Conservation (phyloP, 2,113 vertebrate species). For the Artemisiospiza belli region DNA sequence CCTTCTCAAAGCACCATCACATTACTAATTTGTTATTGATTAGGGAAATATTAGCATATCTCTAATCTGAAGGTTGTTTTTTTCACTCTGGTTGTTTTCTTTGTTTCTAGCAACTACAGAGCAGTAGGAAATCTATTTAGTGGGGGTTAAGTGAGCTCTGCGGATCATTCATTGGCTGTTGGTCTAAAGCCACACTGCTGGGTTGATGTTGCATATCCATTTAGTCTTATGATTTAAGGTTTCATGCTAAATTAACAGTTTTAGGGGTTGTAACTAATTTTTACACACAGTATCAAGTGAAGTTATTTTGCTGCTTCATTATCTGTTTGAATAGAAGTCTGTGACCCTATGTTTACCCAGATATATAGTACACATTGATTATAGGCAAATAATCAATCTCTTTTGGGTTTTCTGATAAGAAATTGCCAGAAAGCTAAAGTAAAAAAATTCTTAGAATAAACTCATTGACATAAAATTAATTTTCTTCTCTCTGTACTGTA, state of each 20-base stretch:
- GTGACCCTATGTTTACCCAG: not conserved
- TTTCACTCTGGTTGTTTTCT: not conserved
- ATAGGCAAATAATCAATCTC: not conserved
- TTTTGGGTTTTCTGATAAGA: not conserved
- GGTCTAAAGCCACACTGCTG: not conserved
- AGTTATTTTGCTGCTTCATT: not conserved
- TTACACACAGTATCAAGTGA: not conserved
- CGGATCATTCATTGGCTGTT: not conserved
- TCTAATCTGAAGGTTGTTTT: not conserved
- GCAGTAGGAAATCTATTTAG: not conserved
- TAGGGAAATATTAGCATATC: not conserved
- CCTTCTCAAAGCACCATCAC: not conserved
- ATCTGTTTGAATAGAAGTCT: not conserved
- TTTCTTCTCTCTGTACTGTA: not conserved
- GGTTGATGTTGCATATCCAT: not conserved
- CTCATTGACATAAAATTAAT: not conserved
- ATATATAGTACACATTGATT: not conserved
- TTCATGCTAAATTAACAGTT: not conserved
- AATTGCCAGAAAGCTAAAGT: not conserved
- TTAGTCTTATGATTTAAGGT: not conserved
- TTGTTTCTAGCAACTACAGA: not conserved
- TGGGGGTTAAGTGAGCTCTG: not conserved
- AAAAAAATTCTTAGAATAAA: not conserved
- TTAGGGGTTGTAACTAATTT: not conserved
- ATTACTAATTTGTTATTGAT: not conserved